A percentile compares a stretch with the other conserved stretches of the same genome.
Evolutionary conservation across 1,140 invertebrate species (phyloP).

Genomic region (Drosophila lini): DNA sequence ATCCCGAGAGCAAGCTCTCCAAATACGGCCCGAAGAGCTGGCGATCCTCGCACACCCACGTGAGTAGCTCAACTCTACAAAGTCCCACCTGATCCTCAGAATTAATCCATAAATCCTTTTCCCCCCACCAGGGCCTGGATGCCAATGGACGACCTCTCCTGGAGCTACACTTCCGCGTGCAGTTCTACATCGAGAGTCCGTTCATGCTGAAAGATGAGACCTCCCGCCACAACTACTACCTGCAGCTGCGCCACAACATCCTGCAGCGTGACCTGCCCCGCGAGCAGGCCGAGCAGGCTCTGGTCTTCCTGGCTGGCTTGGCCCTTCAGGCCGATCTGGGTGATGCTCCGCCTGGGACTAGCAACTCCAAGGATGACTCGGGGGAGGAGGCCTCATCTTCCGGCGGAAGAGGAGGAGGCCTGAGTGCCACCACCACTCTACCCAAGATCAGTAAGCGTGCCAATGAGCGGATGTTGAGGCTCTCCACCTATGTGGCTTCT

Average conservation of each 20-base stretch:
- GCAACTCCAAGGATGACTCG: constrained; percentile 27
- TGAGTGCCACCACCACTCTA: constrained; percentile 65
- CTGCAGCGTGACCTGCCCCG: constrained; percentile 88
- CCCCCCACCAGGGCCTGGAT: constrained; percentile 90
- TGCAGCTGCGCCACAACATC: constrained; percentile 96
- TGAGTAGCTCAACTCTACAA: constrained; percentile 86
- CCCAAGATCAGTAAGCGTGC: constrained; percentile 80
- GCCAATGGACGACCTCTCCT: constrained; percentile 94
- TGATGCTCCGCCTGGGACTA: constrained; percentile 86
- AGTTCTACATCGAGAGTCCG: constrained; percentile 97
- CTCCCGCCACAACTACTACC: constrained; percentile 95
- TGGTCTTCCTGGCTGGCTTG: constrained; percentile 92
- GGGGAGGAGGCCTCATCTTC: constrained; percentile 16
- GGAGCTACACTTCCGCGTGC: constrained; percentile 95
- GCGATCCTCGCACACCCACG: constrained; percentile 96
- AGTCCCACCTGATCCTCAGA: too few relatives aligned
- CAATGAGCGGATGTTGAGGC: constrained; percentile 74
- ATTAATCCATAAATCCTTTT: background rate
- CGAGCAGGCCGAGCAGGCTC: constrained; percentile 88
- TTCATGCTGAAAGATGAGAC: constrained; percentile 94
- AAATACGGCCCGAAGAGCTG: constrained; percentile 98
- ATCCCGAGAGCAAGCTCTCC: constrained; percentile 96
- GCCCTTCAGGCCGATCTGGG: constrained; percentile 96
- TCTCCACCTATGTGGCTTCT: constrained; percentile 74
- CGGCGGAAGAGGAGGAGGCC: background rate